phyloP scores from a whole-genome alignment of 2,113 vertebrate genomes.

The Amphilophus citrinellus region DNA sequence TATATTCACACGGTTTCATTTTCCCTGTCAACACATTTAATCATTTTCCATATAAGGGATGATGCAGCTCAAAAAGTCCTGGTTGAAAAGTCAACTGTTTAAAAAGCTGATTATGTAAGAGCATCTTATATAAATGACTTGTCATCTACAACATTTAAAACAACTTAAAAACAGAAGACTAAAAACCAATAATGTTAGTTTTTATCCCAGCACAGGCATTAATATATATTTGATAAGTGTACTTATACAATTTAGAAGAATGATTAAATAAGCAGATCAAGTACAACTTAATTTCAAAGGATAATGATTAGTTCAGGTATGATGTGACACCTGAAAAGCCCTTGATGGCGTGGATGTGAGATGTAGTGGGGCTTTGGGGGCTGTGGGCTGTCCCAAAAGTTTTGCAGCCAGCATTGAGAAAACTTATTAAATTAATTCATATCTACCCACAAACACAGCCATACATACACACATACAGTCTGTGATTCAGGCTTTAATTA shows the following conservation, averaged over 20 bases:
- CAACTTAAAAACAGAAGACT: neutral
- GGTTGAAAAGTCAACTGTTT: neutral
- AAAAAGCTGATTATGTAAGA: neutral
- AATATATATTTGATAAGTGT: neutral
- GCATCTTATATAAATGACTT: neutral
- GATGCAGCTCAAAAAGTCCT: neutral
- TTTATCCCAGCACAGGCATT: neutral
- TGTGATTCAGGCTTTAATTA: conserved; percentile 79
- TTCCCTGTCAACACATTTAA: neutral
- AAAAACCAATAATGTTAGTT: neutral
- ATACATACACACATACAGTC: conserved; percentile 42
- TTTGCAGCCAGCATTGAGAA: conserved; percentile 36
- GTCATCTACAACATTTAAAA: neutral
- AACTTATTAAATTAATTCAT: conserved; percentile 68
- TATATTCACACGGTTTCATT: neutral
- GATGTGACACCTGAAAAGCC: conserved; percentile 25
- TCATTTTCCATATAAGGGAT: neutral
- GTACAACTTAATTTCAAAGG: conserved; percentile 32
- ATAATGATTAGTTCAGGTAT: conserved; percentile 15
- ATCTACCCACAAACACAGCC: conserved; percentile 33
- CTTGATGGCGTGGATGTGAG: neutral
- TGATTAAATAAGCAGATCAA: neutral
- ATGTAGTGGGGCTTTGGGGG: neutral
- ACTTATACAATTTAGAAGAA: neutral
- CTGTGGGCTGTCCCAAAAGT: conserved; percentile 36